Evolutionary conservation across 2,888 invertebrate species (phyloP).

Genomic region (Noctua pronuba): DNA sequence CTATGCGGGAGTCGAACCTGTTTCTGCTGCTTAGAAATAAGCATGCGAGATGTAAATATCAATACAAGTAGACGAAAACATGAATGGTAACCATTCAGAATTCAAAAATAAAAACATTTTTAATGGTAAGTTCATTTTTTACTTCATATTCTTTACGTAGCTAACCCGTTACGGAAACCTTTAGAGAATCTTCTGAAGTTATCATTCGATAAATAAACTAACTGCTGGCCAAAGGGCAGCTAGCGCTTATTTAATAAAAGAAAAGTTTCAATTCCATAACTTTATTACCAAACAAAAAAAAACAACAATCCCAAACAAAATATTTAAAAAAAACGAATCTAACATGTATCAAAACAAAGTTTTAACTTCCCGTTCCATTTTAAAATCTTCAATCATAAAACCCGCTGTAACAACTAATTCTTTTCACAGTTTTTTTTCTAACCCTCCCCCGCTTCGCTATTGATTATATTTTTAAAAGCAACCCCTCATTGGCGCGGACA

Average conservation of each 20-base stretch:
- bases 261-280: not conserved
- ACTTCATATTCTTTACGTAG: not conserved
- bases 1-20: not conserved
- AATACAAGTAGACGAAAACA: not conserved
- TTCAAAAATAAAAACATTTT: not conserved
- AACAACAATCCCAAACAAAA: not conserved
- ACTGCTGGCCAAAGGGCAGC: not conserved
- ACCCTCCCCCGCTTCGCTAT: slow-evolving; percentile 75
- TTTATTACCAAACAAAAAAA: not conserved
- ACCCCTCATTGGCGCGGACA: slow-evolving; percentile 81
- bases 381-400: slow-evolving; percentile 25
- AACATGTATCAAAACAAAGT: not conserved
- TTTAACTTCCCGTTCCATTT: not conserved
- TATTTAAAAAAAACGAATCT: not conserved
- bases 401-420: slow-evolving; percentile 39
- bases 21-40: not conserved
- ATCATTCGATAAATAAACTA: not conserved
- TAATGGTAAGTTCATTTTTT: slow-evolving; percentile 18
- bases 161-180: not conserved
- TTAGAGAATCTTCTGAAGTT: not conserved
- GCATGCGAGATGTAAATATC: not conserved
- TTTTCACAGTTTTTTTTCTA: slow-evolving; percentile 63
- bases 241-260: not conserved
- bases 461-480: slow-evolving; percentile 83
- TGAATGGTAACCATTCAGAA: too few relatives aligned